Conservation (phyloP, 2,888 invertebrate species). For the Mimachlamys varia region DNA sequence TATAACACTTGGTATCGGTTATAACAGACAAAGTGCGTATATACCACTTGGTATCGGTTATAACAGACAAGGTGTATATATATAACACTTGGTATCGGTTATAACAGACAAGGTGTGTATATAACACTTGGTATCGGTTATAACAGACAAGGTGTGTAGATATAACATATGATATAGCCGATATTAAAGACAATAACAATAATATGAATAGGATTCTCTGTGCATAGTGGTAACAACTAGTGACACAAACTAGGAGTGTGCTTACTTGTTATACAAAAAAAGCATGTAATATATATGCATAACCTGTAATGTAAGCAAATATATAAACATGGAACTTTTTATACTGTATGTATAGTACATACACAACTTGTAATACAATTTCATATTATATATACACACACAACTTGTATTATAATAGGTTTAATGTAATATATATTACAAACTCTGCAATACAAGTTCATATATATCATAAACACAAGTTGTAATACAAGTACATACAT, state of each 20-base stretch:
- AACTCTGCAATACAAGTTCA: too few species aligned
- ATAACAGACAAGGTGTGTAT: neutral
- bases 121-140: neutral
- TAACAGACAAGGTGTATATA: neutral
- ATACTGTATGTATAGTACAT: too few species aligned
- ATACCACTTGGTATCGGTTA: neutral
- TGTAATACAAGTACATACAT: neutral
- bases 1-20: neutral
- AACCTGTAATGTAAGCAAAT: neutral
- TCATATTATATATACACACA: too few species aligned
- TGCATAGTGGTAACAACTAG: constrained; percentile 26
- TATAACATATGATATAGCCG: neutral
- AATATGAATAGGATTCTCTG: neutral
- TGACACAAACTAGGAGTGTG: constrained; percentile 5
- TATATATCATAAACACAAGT: too few species aligned
- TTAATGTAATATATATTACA: too few species aligned
- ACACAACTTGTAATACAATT: too few species aligned
- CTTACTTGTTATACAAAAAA: neutral
- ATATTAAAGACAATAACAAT: neutral
- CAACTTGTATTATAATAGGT: too few species aligned
- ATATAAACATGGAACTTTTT: neutral
- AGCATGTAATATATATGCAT: neutral
- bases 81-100: neutral
- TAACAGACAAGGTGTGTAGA: constrained; percentile 8
- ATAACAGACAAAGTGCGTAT: neutral